A percentile compares a stretch with the other conserved stretches of the same genome.
Evolutionary conservation across 2,888 invertebrate genomes (phyloP).

Genomic region (Rutpela maculata): DNA sequence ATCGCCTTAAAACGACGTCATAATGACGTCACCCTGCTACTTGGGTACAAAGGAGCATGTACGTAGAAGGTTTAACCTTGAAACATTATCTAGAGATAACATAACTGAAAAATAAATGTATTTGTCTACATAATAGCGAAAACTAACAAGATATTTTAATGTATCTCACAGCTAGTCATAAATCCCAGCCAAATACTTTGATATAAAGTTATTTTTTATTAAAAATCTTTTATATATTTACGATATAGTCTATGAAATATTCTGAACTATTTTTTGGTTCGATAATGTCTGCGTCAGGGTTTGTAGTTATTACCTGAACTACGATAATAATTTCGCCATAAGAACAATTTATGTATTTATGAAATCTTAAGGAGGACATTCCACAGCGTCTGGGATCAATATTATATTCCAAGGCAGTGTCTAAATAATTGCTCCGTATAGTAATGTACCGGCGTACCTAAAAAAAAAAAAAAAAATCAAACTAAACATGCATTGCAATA

Average conservation of each 20-base stretch:
- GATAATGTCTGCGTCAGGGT: constrained; percentile 41
- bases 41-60: no score
- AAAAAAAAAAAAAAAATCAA: constrained; percentile 40
- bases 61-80: no score
- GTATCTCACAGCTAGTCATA: no score
- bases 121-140: no score
- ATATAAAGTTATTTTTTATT: no score
- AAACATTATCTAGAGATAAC: no score
- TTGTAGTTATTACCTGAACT: constrained; percentile 55
- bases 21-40: no score
- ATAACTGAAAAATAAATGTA: no score
- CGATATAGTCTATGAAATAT: constrained; percentile 62
- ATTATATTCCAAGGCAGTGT: constrained; percentile 55
- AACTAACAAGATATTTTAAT: no score
- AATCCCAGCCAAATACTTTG: no score
- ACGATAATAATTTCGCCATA: constrained; percentile 51
- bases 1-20: no score
- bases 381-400: constrained; percentile 59
- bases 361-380: constrained; percentile 34
- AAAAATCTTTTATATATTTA: constrained; percentile 32
- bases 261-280: constrained; percentile 54
- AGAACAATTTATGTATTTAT: constrained; percentile 12
- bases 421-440: constrained; percentile 41
- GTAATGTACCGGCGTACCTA: constrained; percentile 59
- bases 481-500: no score